Evolutionary conservation across 2,888 invertebrate species (phyloP), one percentile per base, ranked within the genome.

Genomic region (Lomographa bimaculata): DNA sequence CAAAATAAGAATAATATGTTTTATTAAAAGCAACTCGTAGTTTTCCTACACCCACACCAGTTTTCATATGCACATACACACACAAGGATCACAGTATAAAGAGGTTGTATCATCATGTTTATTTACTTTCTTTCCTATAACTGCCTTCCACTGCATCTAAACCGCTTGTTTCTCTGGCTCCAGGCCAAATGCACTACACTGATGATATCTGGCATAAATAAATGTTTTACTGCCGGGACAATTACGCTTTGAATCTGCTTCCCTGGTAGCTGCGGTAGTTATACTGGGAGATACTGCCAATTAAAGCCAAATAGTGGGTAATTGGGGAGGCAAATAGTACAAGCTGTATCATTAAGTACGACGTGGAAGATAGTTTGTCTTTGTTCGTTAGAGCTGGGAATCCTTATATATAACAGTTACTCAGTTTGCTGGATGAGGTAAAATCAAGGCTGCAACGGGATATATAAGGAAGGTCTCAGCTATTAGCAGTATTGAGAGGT

Each of bases 121-220:
- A 14, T 14, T 14, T 14, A 4, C 14, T 3, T 14, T 14, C 2
- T 14, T 3, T 23, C 7, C 14, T n/a, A 34, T 28, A 23, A 24
- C 40, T 41, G 35, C 2, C 33, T 47, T 66, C 66, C 69, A 66
- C 32, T 42, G 27, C 33, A 30, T 20, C 11, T 5, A 17, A 12
- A 10, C n/a, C 8, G 6, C 10, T 33, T 7, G 7, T n/a, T 1
- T n/a, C 16, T 14, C 36, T 36, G 32, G 42, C 42, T 1, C 9
- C 9, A 0, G 2, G 36, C 42, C 42, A 42, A 32, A 17, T 32
- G 21, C 42, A 35, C 24, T 25, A 29, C 34, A 7, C 21, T 20
- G 42, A 36, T 35, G 10, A 30, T 30, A 36, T 42, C 35, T 30
- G 11, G 7, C 36, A 12, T 26, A 32, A 35, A 41, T 35, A 41